A percentile compares a stretch with the other conserved stretches of the same genome.
Evolutionary conservation across 2,113 vertebrate genomes (phyloP).

Genomic region (Apeltes quadracus): DNA sequence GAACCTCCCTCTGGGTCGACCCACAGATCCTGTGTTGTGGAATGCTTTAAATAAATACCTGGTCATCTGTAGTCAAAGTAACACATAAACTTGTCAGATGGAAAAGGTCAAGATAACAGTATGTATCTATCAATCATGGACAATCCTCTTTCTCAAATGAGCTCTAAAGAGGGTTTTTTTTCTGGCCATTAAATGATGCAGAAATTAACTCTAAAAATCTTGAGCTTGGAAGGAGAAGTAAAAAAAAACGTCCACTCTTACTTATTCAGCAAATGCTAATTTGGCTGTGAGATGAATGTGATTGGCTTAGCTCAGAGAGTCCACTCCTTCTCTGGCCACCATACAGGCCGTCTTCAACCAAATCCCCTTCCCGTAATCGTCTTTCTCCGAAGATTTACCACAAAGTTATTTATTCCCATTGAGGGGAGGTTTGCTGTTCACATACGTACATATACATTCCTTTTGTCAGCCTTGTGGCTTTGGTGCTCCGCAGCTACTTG

Average conservation of each 20-base stretch:
- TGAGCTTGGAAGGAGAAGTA: not conserved
- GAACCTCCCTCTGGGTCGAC: slow-evolving; percentile 15
- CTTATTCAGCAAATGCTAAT: not conserved
- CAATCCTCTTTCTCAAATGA: not conserved
- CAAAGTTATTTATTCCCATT: not conserved
- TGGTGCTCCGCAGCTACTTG: slow-evolving; percentile 26
- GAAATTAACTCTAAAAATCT: not conserved
- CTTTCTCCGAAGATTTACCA: not conserved
- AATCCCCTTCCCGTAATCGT: not conserved
- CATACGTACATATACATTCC: slow-evolving; percentile 19
- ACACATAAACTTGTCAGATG: not conserved
- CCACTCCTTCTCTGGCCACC: not conserved
- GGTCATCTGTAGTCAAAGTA: not conserved
- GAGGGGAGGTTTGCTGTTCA: slow-evolving; percentile 4
- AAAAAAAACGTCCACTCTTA: not conserved
- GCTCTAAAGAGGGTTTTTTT: not conserved
- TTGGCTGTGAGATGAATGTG: not conserved
- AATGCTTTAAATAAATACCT: not conserved
- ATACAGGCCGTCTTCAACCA: not conserved
- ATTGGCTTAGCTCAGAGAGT: not conserved
- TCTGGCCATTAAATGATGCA: not conserved
- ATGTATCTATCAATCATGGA: not conserved
- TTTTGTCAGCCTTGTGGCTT: slow-evolving; percentile 34
- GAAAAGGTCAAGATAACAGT: not conserved
- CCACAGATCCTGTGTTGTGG: slow-evolving; percentile 1